Evolutionary conservation across 2,113 vertebrate genomes (phyloP).

Genomic region (Etheostoma spectabile): DNA sequence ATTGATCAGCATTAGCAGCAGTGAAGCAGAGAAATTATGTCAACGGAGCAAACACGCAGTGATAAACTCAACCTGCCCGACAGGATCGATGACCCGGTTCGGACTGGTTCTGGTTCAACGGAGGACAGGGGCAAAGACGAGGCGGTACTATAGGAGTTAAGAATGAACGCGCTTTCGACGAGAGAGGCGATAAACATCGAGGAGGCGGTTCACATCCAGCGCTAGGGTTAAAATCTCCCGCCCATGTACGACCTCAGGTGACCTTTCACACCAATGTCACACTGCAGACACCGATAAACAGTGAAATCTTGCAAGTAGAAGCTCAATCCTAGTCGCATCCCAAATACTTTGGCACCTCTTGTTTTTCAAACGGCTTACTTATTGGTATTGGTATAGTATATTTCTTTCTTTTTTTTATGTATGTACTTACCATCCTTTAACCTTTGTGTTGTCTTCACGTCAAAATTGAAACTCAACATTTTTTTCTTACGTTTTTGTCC

Average conservation of each 20-base stretch:
- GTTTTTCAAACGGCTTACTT: too few species aligned
- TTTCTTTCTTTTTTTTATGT: too few species aligned
- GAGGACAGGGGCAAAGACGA: not conserved
- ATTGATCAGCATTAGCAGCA: conserved; percentile 39
- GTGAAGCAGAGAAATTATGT: conserved; percentile 45
- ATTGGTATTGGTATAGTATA: too few species aligned
- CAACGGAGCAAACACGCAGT: conserved; percentile 10
- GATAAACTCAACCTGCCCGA: not conserved
- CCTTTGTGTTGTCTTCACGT: too few species aligned
- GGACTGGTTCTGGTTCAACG: not conserved
- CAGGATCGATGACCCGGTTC: not conserved
- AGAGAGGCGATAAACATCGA: not conserved
- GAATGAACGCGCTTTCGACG: not conserved
- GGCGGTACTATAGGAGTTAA: not conserved
- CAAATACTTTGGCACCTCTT: too few species aligned
- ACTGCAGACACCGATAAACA: not conserved
- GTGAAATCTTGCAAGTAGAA: not conserved
- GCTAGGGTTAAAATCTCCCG: not conserved
- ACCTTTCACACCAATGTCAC: not conserved
- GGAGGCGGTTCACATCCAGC: not conserved
- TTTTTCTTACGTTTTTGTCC: too few species aligned
- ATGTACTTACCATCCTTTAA: too few species aligned
- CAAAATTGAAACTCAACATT: too few species aligned
- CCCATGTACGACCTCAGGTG: not conserved
- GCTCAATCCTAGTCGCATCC: not conserved